phyloP scores from a whole-genome alignment of 2,797 vertebrate genomes.

The Decapterus maruadsi region DNA sequence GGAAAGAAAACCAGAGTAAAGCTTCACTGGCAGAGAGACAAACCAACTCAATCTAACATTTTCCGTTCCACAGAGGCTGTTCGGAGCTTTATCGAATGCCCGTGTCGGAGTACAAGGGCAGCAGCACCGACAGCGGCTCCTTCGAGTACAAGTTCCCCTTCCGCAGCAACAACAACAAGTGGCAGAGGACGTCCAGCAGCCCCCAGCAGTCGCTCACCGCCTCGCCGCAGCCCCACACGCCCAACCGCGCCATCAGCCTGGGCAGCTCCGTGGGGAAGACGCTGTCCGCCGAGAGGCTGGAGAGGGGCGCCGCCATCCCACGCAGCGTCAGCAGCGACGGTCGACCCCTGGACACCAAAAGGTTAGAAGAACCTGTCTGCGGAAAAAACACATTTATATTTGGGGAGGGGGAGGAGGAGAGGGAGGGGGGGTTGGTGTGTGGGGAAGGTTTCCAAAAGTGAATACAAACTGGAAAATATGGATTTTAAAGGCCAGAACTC shows the following conservation, averaged over 20 bases:
- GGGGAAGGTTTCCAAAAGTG: neutral
- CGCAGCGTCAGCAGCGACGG: constrained; percentile 99
- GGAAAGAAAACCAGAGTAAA: neutral
- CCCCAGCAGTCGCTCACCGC: constrained; percentile 88
- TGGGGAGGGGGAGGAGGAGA: too few species aligned
- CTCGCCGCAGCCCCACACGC: constrained; percentile 90
- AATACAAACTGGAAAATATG: neutral
- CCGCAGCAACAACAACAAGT: constrained; percentile 97
- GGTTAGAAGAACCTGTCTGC: constrained; percentile 74
- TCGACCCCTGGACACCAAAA: constrained; percentile 93
- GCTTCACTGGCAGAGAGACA: neutral
- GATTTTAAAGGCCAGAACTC: constrained; percentile 9
- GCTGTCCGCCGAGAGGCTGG: constrained; percentile 89
- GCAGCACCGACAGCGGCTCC: constrained; percentile 90
- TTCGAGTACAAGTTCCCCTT: constrained; percentile 99
- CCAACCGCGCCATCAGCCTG: constrained; percentile 91
- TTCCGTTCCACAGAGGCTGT: constrained; percentile 88
- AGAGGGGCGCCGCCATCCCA: constrained; percentile 92
- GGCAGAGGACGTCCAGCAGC: constrained; percentile 94
- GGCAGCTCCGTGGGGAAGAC: constrained; percentile 91
- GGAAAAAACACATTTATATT: neutral
- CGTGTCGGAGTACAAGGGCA: constrained; percentile 95
- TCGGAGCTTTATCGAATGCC: constrained; percentile 96
- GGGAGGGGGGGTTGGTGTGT: neutral
- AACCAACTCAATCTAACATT: neutral